A percentile compares a stretch with the other conserved stretches of the same genome.
Evolutionary conservation across 1,140 invertebrate genomes (phyloP).

Genomic region (Anoplophora glabripennis): DNA sequence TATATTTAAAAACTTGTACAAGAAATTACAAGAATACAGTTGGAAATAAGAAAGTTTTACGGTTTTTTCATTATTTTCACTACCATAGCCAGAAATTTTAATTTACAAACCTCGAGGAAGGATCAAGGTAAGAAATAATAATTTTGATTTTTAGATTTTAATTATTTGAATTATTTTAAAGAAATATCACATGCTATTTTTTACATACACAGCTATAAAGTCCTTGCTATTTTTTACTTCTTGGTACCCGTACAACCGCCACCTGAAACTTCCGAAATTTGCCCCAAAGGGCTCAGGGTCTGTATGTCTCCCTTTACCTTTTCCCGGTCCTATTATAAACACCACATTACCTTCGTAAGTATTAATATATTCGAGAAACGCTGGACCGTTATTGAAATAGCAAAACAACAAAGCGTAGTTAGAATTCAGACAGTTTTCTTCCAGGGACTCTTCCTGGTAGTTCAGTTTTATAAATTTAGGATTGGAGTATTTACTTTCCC

Average conservation of each 20-base stretch:
- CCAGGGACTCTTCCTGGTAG: slow-evolving; percentile 40
- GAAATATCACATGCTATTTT: slow-evolving; percentile 1
- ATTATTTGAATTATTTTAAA: too few species aligned
- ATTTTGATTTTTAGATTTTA: too few species aligned
- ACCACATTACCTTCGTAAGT: slow-evolving; percentile 59
- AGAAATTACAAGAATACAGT: too few species aligned
- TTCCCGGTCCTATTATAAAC: slow-evolving; percentile 68
- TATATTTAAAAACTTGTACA: too few species aligned
- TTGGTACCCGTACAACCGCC: slow-evolving; percentile 39
- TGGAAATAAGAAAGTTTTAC: too few species aligned
- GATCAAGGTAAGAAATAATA: too few species aligned
- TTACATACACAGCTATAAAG: slow-evolving; percentile 53
- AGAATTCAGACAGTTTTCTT: slow-evolving; percentile 43
- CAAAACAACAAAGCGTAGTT: slow-evolving; percentile 67
- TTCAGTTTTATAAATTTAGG: slow-evolving; percentile 53
- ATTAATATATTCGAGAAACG: slow-evolving; percentile 65
- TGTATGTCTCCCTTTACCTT: slow-evolving; percentile 61
- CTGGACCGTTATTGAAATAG: slow-evolving; percentile 69
- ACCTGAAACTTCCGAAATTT: slow-evolving; percentile 48
- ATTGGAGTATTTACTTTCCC: slow-evolving; percentile 59
- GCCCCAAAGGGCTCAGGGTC: slow-evolving; percentile 63
- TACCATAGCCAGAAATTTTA: too few species aligned
- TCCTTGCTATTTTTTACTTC: slow-evolving; percentile 52
- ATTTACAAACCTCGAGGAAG: too few species aligned
- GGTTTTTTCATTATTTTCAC: too few species aligned